Evolutionary conservation across 2,113 vertebrate species (phyloP), one percentile per base, ranked within the genome.

Genomic region (Ammodytes dubius): DNA sequence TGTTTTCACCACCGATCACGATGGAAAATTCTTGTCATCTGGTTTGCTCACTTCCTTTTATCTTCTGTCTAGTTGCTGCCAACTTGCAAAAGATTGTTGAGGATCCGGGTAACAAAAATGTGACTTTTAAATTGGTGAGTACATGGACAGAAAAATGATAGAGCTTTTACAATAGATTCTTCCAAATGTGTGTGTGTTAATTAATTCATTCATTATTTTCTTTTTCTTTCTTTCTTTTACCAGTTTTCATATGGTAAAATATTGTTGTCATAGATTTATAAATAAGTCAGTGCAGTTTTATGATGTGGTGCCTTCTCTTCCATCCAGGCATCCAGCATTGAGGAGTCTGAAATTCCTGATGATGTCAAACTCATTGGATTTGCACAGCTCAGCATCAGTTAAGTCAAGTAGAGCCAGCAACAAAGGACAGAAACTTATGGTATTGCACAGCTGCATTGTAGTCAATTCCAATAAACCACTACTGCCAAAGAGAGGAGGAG

Each of bases 81-180:
- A 99, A 99, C 94, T 96, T 99, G 95, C 98, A 99, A 95, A 99
- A 99, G 94, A 99, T 99, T 94, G 98, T 99, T 81, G 98, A 99
- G 79, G 98, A 99, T 92, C 97, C 98, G 86, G 95, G 95, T 87
- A 98, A 99, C 93, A 96, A 96, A 96, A 98, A 98, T 81, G 96
- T 99, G 95, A 99, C 98, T 87, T 99, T 99, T 94, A 99, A 97
- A 93, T 95, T 99, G 97, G 98, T 99, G 95, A 95, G 96, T 81
- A 11, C 45, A 63, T 6, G n/a, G 52, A 65, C 17, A 0, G 2
- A 71, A 37, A 14, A 5, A 35, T 43, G 14, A 8, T 15, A n/a
- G 7, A 5, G 13, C 7, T 42, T 4, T n/a, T 4, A 42, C 3
- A 6, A 14, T 12, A 6, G 14, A 6, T n/a, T 12, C 27, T n/a